Evolutionary conservation across 2,797 vertebrate species (phyloP), one percentile per base, ranked within the genome.

Genomic region (Mallotus villosus): DNA sequence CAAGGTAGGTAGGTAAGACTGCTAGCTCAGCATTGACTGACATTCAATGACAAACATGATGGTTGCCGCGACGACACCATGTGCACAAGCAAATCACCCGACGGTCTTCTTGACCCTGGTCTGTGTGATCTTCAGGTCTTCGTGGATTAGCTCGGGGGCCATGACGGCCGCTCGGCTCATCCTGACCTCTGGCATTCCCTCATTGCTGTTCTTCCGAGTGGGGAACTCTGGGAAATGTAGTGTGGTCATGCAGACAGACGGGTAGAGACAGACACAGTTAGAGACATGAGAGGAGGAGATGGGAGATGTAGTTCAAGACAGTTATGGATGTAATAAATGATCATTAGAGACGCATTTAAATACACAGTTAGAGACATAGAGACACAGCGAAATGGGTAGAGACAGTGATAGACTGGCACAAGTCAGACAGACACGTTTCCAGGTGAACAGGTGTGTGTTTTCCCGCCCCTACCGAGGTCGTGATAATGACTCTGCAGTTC

Each of bases 91-190:
- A 12, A 70, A 85, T 70, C 77, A 95, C 95, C 93, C 93, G 82
- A 0, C 49, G 0, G 86, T 91, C 80, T 90, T 93, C 80, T 92
- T 90, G 68, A 92, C 85, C 49, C 58, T 82, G 67, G 34, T 78
- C 65, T 71, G 17, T 1, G 14, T 67, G 67, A 93, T 88, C 49
- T 91, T 83, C 62, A 90, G 64, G 0, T 84, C 86, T 14, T 90
- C 89, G 0, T 74, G 63, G 34, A 94, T 86, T 0, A 88, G 90
- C 67, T 95, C 93, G 0, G 92, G 65, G 49, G 93, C 91, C 1
- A 95, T 93, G 79, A 93, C 90, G 0, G 91, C 92, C 0, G 88
- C 83, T 1, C 92, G 87, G 76, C 92, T 93, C 78, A 78, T 88
- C 78, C 87, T 83, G 70, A 88, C 79, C 68, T 91, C 82, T 0